Percentiles rank a stretch among this genome's conserved stretches.
These are phyloP conservation scores for Lota lota DNA, from an alignment of 2,113 vertebrate genomes.

Conservation along the genomic window DNA sequence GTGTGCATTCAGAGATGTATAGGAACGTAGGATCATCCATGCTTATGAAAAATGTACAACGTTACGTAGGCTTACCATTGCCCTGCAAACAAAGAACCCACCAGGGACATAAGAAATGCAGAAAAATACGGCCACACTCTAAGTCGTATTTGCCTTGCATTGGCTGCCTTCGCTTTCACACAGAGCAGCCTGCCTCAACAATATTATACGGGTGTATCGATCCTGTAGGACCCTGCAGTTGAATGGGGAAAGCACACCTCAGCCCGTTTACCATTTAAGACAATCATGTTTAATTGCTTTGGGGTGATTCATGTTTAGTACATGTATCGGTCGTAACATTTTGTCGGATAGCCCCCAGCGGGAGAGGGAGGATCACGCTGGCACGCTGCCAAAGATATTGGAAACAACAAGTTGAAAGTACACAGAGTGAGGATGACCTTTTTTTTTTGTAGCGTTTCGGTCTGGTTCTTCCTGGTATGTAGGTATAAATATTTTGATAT, in stretches of 20 bases:
- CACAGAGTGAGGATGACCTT: no score
- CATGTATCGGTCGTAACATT: no score
- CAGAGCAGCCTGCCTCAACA: slow-evolving; percentile 29
- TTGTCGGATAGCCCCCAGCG: background rate
- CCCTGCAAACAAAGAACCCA: slow-evolving; percentile 19
- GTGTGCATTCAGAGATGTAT: background rate
- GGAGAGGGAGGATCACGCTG: background rate
- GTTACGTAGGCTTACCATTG: background rate
- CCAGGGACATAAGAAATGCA: slow-evolving; percentile 38
- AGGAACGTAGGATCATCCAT: background rate
- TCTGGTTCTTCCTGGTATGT: background rate
- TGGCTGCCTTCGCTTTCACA: slow-evolving; percentile 41
- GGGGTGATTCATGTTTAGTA: slow-evolving; percentile 20
- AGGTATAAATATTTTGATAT: background rate
- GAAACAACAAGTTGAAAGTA: background rate
- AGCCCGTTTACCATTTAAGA: slow-evolving; percentile 20
- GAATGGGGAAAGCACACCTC: slow-evolving; percentile 13
- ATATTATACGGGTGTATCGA: slow-evolving; percentile 38
- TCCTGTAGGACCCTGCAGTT: slow-evolving; percentile 21
- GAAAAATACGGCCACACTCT: slow-evolving; percentile 39
- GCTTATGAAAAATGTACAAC: background rate
- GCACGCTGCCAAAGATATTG: background rate
- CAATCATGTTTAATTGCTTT: slow-evolving; percentile 30
- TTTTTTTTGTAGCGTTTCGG: background rate
- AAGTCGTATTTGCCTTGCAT: slow-evolving; percentile 45